Conservation (phyloP, 2,888 invertebrate species). For the Platynereis dumerilii region DNA sequence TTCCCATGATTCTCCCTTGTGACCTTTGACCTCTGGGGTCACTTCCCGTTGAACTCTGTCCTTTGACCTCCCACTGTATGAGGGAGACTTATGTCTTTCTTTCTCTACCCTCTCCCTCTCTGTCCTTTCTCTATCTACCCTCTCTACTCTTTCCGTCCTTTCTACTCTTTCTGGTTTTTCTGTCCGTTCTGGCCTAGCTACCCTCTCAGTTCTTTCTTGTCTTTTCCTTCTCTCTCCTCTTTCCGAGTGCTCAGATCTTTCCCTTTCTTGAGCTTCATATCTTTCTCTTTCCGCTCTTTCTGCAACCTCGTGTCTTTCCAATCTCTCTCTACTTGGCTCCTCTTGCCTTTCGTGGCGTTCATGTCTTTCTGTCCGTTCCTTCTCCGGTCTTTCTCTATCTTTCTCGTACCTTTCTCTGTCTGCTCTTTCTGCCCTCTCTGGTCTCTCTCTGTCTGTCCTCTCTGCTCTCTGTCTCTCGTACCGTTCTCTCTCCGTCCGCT, state of each 20-base stretch:
- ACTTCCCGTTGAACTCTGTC: too few species aligned
- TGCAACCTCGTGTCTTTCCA: neutral
- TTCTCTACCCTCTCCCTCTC: constrained; percentile 1
- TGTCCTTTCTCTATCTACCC: neutral
- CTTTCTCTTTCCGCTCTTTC: neutral
- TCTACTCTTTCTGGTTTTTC: neutral
- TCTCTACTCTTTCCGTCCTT: neutral
- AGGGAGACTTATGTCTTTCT: neutral
- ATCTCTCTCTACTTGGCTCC: neutral
- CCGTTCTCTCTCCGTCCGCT: too few species aligned
- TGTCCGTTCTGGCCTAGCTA: neutral
- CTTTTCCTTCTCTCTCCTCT: neutral
- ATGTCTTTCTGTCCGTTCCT: constrained; percentile 2
- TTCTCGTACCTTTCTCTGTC: too few species aligned
- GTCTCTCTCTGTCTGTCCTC: too few species aligned
- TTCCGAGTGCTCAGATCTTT: constrained; percentile 1
- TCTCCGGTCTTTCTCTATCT: neutral
- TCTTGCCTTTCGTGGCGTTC: neutral
- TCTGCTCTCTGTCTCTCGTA: too few species aligned
- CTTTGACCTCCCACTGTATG: neutral
- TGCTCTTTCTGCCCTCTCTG: too few species aligned
- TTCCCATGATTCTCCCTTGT: too few species aligned
- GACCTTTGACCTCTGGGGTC: constrained; percentile 5
- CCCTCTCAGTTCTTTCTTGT: neutral
- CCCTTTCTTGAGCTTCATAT: constrained; percentile 1